Conservation (phyloP, 2,888 invertebrate species). For the Papilio gigon region DNA sequence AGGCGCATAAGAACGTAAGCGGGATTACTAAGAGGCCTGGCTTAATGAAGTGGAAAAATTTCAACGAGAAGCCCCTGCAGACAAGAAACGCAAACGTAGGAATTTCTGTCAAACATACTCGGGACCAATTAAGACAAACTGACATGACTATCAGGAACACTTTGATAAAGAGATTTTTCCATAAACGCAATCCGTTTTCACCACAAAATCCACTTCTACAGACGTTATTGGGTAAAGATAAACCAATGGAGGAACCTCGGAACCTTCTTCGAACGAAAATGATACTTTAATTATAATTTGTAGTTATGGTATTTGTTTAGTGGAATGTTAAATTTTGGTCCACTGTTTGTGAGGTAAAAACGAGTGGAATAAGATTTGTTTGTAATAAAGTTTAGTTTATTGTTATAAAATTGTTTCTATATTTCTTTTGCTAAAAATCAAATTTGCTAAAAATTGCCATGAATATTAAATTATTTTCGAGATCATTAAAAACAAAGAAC, state of each 20-base stretch:
- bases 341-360: conserved; percentile 31
- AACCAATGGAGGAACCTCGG: conserved; percentile 61
- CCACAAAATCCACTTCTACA: conserved; percentile 66
- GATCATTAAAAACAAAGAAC: no score
- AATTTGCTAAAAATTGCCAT: not conserved
- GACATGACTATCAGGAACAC: conserved; percentile 65
- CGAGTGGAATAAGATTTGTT: conserved; percentile 30
- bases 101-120: conserved; percentile 58
- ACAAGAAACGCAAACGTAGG: conserved; percentile 51
- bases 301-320: conserved; percentile 48
- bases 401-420: not conserved
- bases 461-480: no score
- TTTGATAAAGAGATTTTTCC: conserved; percentile 68
- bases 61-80: conserved; percentile 56
- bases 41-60: conserved; percentile 60
- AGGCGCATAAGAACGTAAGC: conserved; percentile 29
- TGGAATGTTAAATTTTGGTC: conserved; percentile 36
- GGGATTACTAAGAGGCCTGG: conserved; percentile 47
- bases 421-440: not conserved
- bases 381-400: conserved; percentile 36
- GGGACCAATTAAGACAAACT: conserved; percentile 60
- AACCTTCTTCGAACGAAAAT: conserved; percentile 58
- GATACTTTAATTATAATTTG: conserved; percentile 52
- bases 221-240: conserved; percentile 69
- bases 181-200: conserved; percentile 73